Evolutionary conservation across 2,113 vertebrate genomes (phyloP).

Genomic region (Tetraodon nigroviridis): DNA sequence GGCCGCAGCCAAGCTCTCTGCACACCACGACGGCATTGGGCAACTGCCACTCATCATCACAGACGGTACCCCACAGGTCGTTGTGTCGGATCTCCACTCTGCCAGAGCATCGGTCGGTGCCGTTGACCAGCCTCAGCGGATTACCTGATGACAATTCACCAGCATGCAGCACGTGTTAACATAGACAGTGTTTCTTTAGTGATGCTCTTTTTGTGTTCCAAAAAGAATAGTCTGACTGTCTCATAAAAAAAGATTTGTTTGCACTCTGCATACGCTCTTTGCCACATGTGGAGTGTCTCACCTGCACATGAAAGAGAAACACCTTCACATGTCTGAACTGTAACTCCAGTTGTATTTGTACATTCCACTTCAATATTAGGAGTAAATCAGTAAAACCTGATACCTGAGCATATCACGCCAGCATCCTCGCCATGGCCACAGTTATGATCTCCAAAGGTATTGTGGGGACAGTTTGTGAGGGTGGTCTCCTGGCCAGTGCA

Average conservation of each 20-base stretch:
- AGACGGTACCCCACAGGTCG: slow-evolving; percentile 61
- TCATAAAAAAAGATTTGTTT: background rate
- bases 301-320: slow-evolving; percentile 52
- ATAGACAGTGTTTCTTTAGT: background rate
- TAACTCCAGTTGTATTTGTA: too few relatives aligned
- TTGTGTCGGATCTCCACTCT: slow-evolving; percentile 60
- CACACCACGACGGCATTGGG: slow-evolving; percentile 47
- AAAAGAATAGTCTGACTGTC: background rate
- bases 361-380: too few relatives aligned
- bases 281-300: slow-evolving; percentile 38
- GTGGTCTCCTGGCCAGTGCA: slow-evolving; percentile 52
- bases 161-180: too few relatives aligned
- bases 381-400: slow-evolving; percentile 22
- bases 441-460: slow-evolving; percentile 49
- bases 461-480: slow-evolving; percentile 52
- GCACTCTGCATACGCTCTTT: background rate
- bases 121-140: too few relatives aligned
- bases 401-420: slow-evolving; percentile 64
- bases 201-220: too few relatives aligned
- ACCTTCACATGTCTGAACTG: slow-evolving; percentile 28
- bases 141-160: too few relatives aligned
- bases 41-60: slow-evolving; percentile 59
- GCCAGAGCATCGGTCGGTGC: slow-evolving; percentile 57
- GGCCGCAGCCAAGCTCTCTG: slow-evolving; percentile 52
- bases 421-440: slow-evolving; percentile 67